Base-by-base conservation (phyloP, 2,797 vertebrate genomes). In the Pteronotus mesoamericanus region DNA sequence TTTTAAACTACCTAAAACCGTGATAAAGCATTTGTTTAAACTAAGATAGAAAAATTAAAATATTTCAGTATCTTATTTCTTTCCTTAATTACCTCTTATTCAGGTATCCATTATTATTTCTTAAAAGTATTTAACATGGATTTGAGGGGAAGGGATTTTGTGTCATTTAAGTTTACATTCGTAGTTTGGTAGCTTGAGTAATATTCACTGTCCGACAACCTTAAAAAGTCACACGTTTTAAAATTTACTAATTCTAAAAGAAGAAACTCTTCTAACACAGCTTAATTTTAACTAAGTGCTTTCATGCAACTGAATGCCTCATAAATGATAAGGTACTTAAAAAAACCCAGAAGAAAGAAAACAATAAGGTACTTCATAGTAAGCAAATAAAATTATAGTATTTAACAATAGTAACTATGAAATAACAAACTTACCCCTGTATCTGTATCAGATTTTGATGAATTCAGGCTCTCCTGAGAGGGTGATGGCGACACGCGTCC, bases 381-480 rank as follows among this genome's bases (percentile, higher is more conserved):
- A 92, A 94, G 85, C 29, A 94, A 92, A 92, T 88, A 53, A 92
- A 84, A 80, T 93, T 11, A 94, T 24, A 92, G 55, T 53, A 91
- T 82, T 88, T 96, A 46, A 95, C 5, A 90, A 89, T 5, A 96
- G 53, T 89, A 94, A 87, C 78, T 44, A 95, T 80, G 94, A 94
- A 94, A 95, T 53, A 95, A 78, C 57, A 72, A 92, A 98, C 99
- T 96, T 98, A 99, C 99, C 98, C 99, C 99, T n/a, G 98, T 98
- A 94, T 99, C 99, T 0, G 99, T 99, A 96, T 99, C 99, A 68
- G 99, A 99, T 98, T 99, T 99, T 14, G 99, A 99, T 74, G 99
- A 99, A 98, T 99, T 99, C 98, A 99, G 97, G 98, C 99, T 99
- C 98, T 99, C 99, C 98, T 99, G 99, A 98, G 99, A 99, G 0